Conservation (phyloP, 1,140 invertebrate species). For the Aphelinus atriplicis region DNA sequence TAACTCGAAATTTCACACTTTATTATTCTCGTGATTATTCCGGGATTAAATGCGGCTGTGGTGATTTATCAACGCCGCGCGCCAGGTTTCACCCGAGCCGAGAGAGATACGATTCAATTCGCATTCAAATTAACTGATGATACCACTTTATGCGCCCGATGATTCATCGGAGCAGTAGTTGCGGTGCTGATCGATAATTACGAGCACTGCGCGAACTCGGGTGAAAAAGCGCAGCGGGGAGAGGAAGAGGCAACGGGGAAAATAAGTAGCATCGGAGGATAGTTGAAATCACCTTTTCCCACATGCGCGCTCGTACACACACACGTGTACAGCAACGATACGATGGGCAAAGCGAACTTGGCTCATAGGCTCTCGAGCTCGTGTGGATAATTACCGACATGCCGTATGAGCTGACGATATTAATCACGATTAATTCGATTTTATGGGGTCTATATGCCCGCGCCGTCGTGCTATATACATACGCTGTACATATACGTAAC, state of each 20-base stretch:
- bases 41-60: too few species aligned
- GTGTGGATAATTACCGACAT: constrained; percentile 28
- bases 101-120: too few species aligned
- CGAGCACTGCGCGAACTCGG: constrained; percentile 3
- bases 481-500: constrained; percentile 9
- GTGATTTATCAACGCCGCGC: too few species aligned
- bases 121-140: too few species aligned
- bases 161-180: too few species aligned
- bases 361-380: constrained; percentile 12
- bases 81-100: too few species aligned
- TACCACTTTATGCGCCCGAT: too few species aligned
- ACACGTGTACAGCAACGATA: not conserved
- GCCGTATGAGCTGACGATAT: constrained; percentile 14
- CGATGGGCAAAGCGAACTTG: not conserved
- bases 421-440: constrained; percentile 39
- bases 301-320: constrained; percentile 1
- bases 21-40: too few species aligned
- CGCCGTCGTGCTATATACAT: too few species aligned
- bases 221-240: constrained; percentile 12
- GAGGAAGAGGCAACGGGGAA: constrained; percentile 10
- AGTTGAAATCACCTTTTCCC: constrained; percentile 30
- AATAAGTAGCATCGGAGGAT: constrained; percentile 20
- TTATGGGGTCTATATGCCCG: constrained; percentile 2
- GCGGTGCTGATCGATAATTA: too few species aligned
- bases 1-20: too few species aligned